Evolutionary conservation across 2,888 invertebrate genomes (phyloP), one percentile per base, ranked within the genome.

Genomic region (Campopleginae sp.): DNA sequence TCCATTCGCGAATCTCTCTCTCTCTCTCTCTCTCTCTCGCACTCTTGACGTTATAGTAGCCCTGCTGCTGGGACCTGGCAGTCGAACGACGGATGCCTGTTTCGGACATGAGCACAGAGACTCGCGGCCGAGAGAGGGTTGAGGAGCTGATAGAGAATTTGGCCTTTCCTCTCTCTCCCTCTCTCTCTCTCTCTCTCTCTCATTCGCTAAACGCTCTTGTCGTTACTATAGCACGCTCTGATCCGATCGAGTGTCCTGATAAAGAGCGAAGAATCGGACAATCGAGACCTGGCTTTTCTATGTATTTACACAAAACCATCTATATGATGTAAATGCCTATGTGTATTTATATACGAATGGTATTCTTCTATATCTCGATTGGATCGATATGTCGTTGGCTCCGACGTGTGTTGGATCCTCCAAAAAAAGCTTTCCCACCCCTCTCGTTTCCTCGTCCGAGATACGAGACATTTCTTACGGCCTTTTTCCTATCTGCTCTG

Each of bases 241-340:
- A 88, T 90, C 85, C 85, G 88, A 90, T 90, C 87, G 88, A 90
- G 86, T 84, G 84, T 86, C 79, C 72, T 86, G 89, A 90, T 89
- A 89, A 88, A 88, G 85, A 88, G 79, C 78, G 84, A 85, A 86
- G 87, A 88, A 88, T 89, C 86, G 86, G 84, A 89, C 87, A 86
- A 87, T 86, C 88, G 87, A 84, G 87, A 88, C 74, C 23, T 54
- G 7, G 46, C 51, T 17, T 72, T 65, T 44, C n/a, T 70, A 46
- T 54, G 31, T 33, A 51, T 79, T 38, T 27, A 58, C 23, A 61
- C 46, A 27, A 14, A 27, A 58, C 38, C 5, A 5, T 38, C 38
- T 38, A 58, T 58, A 58, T 58, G 23, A 58, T 58, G 58, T 58
- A 58, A 58, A 58, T 58, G 27, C 14, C 8, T 23, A 12, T 54